A percentile compares a stretch with the other conserved stretches of the same genome.
Evolutionary conservation across 2,888 invertebrate genomes (phyloP).

Genomic region (Himalopsyche kuldschensis): DNA sequence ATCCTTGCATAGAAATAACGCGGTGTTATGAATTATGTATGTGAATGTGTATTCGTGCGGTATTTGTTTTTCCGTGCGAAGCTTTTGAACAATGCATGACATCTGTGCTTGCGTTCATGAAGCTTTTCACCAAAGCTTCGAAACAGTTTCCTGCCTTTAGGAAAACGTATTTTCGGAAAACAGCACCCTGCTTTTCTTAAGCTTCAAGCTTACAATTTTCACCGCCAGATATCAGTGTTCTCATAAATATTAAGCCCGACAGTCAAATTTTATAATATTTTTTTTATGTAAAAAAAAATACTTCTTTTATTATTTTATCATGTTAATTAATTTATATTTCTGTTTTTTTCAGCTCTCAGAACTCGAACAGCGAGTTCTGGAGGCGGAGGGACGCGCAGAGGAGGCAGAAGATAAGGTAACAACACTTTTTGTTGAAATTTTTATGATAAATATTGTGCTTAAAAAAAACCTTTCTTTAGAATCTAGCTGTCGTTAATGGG

Average conservation of each 20-base stretch:
- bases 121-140: neutral
- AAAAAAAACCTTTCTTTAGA: too few relatives aligned
- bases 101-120: neutral
- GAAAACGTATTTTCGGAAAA: neutral
- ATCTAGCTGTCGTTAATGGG: neutral
- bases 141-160: neutral
- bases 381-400: constrained; percentile 89
- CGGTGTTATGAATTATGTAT: neutral
- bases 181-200: neutral
- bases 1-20: neutral
- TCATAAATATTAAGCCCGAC: neutral
- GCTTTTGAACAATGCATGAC: neutral
- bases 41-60: neutral
- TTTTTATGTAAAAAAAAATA: neutral
- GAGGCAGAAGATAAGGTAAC: constrained; percentile 93
- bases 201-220: neutral
- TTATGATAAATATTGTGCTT: too few relatives aligned
- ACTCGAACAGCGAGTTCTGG: constrained; percentile 88
- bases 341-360: constrained; percentile 83
- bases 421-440: neutral
- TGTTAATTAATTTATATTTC: constrained; percentile 40
- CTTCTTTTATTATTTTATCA: constrained; percentile 5
- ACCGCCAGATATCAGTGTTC: neutral
- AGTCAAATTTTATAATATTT: neutral
- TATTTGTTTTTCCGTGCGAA: neutral